Percentiles rank a stretch among this genome's conserved stretches.
These are phyloP conservation scores for Sebastes itinus DNA, from an alignment of 2,797 vertebrate species.

Conservation along the genomic window DNA sequence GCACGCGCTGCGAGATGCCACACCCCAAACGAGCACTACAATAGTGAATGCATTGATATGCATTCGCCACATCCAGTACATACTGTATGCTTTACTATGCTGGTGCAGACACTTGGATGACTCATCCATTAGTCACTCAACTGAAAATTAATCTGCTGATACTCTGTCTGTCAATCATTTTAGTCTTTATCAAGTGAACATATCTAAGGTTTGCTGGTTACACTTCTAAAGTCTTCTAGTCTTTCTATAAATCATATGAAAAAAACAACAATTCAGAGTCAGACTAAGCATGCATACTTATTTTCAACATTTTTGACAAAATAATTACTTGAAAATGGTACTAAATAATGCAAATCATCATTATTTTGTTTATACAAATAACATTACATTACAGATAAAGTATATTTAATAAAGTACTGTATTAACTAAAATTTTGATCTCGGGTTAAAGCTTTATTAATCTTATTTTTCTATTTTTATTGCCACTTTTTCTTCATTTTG, in stretches of 20 bases:
- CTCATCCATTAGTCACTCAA: constrained; percentile 22
- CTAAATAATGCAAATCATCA: too few relatives aligned
- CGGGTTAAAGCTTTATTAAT: background rate
- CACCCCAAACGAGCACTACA: background rate
- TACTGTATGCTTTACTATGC: background rate
- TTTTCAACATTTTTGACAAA: background rate
- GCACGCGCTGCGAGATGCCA: accelerated
- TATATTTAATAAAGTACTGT: background rate
- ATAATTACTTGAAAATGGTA: background rate
- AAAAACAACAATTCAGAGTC: background rate
- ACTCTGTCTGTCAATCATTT: background rate
- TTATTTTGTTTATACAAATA: background rate
- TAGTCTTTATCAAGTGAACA: background rate
- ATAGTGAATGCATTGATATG: background rate
- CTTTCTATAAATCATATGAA: background rate
- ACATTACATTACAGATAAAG: background rate
- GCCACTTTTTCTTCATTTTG: background rate
- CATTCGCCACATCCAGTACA: constrained; percentile 4
- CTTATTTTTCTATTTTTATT: background rate
- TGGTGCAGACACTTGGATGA: constrained; percentile 12
- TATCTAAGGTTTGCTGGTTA: background rate
- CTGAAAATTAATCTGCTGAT: background rate
- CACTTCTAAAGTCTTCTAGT: background rate
- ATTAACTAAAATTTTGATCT: background rate
- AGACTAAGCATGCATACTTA: background rate